A percentile compares a stretch with the other conserved stretches of the same genome.
These are phyloP conservation scores for Micronisus gabar DNA, from an alignment of 2,113 vertebrate genomes.

Conservation along the genomic window DNA sequence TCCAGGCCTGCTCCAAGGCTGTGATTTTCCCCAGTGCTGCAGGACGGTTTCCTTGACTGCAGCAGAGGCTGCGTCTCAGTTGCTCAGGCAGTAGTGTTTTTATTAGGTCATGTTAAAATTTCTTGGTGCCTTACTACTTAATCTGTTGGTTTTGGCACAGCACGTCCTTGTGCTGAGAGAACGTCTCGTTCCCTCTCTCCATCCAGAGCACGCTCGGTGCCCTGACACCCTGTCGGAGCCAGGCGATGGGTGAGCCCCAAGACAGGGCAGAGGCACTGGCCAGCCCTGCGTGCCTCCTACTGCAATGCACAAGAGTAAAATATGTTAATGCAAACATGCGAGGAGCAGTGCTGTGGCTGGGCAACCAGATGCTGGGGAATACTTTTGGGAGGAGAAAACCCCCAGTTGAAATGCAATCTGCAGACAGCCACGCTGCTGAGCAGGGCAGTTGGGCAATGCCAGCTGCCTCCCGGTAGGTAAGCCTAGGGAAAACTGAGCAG, in stretches of 20 bases:
- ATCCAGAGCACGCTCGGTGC: fast-evolving
- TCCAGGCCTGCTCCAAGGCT: background rate
- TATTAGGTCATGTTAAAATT: background rate
- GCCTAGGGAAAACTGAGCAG: background rate
- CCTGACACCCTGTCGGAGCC: background rate
- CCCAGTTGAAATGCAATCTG: background rate
- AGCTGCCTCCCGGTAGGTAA: background rate
- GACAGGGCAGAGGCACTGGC: background rate
- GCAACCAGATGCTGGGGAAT: background rate
- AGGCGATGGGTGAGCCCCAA: background rate
- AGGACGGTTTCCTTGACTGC: background rate
- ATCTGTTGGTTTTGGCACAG: background rate
- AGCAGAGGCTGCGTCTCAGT: background rate
- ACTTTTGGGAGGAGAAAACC: background rate
- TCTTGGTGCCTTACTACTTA: background rate
- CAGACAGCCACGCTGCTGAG: background rate
- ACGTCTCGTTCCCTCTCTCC: background rate
- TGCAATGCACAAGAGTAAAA: background rate
- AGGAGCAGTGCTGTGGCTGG: background rate
- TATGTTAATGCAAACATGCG: fast-evolving
- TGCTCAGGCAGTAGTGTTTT: background rate
- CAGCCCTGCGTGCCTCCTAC: background rate
- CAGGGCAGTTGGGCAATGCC: background rate
- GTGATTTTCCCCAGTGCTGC: background rate
- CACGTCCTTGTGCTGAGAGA: background rate